These are phyloP conservation scores for Perccottus glenii DNA, from an alignment of 2,113 vertebrate genomes.

Conservation along the genomic window DNA sequence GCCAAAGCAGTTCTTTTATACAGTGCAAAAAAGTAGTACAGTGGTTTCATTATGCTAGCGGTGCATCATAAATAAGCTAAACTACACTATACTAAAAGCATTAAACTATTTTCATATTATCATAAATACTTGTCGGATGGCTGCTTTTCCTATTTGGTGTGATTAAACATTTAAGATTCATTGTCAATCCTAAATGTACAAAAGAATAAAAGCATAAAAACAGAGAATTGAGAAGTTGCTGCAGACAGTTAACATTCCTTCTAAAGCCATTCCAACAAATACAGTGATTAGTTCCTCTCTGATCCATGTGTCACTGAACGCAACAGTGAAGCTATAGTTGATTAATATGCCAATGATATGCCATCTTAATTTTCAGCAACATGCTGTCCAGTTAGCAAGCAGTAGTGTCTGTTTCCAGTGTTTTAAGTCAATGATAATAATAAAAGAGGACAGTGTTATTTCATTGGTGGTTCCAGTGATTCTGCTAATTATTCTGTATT, in stretches of 20 bases:
- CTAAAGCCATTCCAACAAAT: constrained; percentile 30
- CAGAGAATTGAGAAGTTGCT: constrained; percentile 11
- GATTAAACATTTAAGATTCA: constrained; percentile 43
- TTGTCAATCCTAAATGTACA: constrained; percentile 17
- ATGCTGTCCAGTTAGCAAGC: constrained; percentile 57
- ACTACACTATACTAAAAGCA: constrained; percentile 55
- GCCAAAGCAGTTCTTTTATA: constrained; percentile 68
- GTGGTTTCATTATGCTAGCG: constrained; percentile 66
- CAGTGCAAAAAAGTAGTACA: constrained; percentile 74
- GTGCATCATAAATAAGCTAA: constrained; percentile 76
- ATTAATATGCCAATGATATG: constrained; percentile 28
- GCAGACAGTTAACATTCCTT: constrained; percentile 26
- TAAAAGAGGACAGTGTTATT: constrained; percentile 39
- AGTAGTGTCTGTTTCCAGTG: constrained; percentile 68
- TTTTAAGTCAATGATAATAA: constrained; percentile 34
- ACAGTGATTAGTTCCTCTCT: constrained; percentile 51
- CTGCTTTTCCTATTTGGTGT: constrained; percentile 55
- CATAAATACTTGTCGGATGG: constrained; percentile 53
- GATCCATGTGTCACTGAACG: constrained; percentile 15
- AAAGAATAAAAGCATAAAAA: constrained; percentile 13
- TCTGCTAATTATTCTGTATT: constrained; percentile 43
- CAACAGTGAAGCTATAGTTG: constrained; percentile 21
- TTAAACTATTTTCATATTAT: constrained; percentile 52
- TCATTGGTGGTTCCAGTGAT: constrained; percentile 57
- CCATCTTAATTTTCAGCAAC: constrained; percentile 29